Percentiles rank a stretch among this genome's conserved stretches.
Conservation (phyloP, 2,888 invertebrate species). For the Morinoia aosen region DNA sequence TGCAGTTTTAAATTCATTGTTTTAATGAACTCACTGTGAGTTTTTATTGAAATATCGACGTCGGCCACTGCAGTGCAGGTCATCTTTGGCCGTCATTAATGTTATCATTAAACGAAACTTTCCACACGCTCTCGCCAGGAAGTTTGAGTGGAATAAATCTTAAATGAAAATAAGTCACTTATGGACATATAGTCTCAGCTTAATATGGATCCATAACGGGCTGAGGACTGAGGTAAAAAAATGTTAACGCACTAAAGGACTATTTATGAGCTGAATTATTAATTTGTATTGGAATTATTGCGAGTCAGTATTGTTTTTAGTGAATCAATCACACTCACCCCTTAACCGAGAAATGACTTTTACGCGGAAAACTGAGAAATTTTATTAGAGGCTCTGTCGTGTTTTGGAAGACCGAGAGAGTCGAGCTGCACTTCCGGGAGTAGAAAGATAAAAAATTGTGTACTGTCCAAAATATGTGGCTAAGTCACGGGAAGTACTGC, state of each 20-base stretch:
- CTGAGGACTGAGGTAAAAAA: neutral
- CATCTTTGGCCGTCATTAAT: neutral
- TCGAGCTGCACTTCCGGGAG: neutral
- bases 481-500: too few relatives aligned
- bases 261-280: neutral
- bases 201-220: neutral
- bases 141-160: neutral
- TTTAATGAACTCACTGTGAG: neutral
- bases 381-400: neutral
- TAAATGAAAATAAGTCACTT: neutral
- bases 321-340: neutral
- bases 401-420: neutral
- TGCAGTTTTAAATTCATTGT: neutral
- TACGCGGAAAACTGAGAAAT: neutral
- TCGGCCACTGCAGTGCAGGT: neutral
- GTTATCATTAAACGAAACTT: neutral
- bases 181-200: neutral
- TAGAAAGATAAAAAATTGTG: too few relatives aligned
- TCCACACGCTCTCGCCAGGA: neutral
- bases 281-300: neutral
- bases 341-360: neutral
- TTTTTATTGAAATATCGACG: neutral
- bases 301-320: neutral
- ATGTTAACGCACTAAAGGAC: neutral
- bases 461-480: too few relatives aligned